These are phyloP conservation scores for Aselliscus stoliczkanus DNA, from an alignment of 2,797 vertebrate genomes.

Conservation along the genomic window DNA sequence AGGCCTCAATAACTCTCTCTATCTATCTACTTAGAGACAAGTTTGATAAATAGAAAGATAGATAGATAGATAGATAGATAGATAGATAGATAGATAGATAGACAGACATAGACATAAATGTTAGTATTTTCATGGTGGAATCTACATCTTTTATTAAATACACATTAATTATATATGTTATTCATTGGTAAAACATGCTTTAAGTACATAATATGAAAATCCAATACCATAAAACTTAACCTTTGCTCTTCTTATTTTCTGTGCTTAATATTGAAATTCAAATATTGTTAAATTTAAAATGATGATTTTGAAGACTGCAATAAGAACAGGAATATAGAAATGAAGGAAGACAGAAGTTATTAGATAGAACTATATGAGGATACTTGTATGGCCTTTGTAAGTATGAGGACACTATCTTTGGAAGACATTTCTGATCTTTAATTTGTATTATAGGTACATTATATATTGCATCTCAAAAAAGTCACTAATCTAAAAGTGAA, in stretches of 20 bases:
- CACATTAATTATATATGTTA: background rate
- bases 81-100: background rate
- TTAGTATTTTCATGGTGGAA: slow-evolving; percentile 1
- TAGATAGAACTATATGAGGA: background rate
- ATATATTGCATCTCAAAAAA: slow-evolving; percentile 1
- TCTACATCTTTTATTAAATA: background rate
- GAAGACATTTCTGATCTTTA: background rate
- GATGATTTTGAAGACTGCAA: background rate
- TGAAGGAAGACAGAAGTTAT: slow-evolving; percentile 15
- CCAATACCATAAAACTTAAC: background rate
- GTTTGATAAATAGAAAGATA: background rate
- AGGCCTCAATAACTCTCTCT: background rate
- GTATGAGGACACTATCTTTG: background rate
- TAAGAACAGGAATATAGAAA: background rate
- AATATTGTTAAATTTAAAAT: slow-evolving; percentile 37
- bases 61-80: background rate
- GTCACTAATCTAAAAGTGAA: slow-evolving; percentile 10
- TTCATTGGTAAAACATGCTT: background rate
- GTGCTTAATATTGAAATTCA: slow-evolving; percentile 12
- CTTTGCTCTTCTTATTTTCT: slow-evolving; percentile 36
- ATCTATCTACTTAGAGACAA: background rate
- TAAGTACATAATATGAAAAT: slow-evolving; percentile 3
- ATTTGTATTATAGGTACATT: background rate
- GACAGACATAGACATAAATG: background rate
- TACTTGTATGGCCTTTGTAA: background rate